Conservation (phyloP, 1,140 invertebrate species). For the Diorhabda carinulata region DNA sequence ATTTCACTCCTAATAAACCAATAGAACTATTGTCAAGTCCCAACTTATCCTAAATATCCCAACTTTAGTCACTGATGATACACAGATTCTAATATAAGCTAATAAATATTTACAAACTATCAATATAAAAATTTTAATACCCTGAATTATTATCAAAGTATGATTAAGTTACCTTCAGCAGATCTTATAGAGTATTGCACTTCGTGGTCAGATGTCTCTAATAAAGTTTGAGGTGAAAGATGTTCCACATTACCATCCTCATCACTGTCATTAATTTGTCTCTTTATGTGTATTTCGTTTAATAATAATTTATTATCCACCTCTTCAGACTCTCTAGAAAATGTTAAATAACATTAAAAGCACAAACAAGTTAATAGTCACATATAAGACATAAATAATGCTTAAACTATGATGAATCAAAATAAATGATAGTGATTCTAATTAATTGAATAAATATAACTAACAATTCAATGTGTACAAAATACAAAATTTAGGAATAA, state of each 20-base stretch:
- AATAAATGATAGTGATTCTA: conserved; percentile 3
- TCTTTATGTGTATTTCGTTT: conserved; percentile 38
- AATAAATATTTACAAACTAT: conserved; percentile 1
- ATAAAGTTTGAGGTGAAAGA: conserved; percentile 43
- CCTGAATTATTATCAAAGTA: not conserved
- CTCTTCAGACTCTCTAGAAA: conserved; percentile 36
- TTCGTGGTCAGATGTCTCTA: conserved; percentile 42
- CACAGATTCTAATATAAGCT: too few species aligned
- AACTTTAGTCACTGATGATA: too few species aligned
- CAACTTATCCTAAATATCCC: too few species aligned
- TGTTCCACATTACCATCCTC: conserved; percentile 44
- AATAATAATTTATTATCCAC: conserved; percentile 41
- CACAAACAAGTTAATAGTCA: conserved; percentile 36
- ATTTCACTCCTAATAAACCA: too few species aligned
- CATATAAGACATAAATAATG: not conserved
- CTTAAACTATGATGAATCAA: too few species aligned
- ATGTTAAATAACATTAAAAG: conserved; percentile 15
- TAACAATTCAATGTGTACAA: conserved; percentile 13
- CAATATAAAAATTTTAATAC: conserved; percentile 5
- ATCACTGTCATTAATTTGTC: conserved; percentile 43
- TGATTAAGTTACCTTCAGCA: conserved; percentile 37
- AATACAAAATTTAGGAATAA: not conserved
- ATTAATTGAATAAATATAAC: conserved; percentile 27
- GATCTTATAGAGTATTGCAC: conserved; percentile 45
- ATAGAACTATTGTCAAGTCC: too few species aligned